phyloP scores from a whole-genome alignment of 1,140 invertebrate genomes.

The Nephila pilipes region DNA sequence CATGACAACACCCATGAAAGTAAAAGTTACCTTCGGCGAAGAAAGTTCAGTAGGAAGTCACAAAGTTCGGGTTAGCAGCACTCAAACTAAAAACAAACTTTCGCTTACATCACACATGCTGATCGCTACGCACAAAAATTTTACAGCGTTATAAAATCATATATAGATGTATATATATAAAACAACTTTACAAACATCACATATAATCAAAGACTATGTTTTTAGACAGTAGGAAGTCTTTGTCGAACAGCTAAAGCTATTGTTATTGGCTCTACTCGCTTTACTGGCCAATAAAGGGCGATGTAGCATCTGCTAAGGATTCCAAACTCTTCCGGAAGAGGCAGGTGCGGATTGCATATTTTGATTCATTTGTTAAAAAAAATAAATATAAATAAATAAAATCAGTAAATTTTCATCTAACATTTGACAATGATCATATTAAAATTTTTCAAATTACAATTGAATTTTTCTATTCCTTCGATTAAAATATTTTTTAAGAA shows the following conservation, averaged over 20 bases:
- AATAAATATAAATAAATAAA: background rate
- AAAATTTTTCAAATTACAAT: background rate
- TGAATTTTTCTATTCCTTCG: background rate
- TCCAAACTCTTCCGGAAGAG: constrained; percentile 46
- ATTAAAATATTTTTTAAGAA: background rate
- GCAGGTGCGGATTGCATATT: constrained; percentile 47
- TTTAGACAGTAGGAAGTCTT: constrained; percentile 5
- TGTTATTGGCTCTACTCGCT: constrained; percentile 46
- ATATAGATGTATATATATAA: background rate
- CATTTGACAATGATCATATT: background rate
- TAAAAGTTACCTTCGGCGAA: constrained; percentile 20
- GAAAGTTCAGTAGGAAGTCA: constrained; percentile 40
- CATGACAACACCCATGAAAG: constrained; percentile 53
- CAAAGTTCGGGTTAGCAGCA: background rate
- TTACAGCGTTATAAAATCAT: background rate
- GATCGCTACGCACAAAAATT: background rate
- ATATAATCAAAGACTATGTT: background rate
- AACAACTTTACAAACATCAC: background rate
- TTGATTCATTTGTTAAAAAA: constrained; percentile 11
- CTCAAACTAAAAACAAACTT: background rate
- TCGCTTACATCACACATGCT: background rate
- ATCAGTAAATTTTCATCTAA: background rate
- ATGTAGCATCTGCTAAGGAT: constrained; percentile 47
- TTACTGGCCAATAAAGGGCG: constrained; percentile 40
- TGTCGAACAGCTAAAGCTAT: constrained; percentile 39